Percentiles rank a stretch among this genome's conserved stretches.
phyloP scores from a whole-genome alignment of 2,113 vertebrate species.

The Sciurus niger region DNA sequence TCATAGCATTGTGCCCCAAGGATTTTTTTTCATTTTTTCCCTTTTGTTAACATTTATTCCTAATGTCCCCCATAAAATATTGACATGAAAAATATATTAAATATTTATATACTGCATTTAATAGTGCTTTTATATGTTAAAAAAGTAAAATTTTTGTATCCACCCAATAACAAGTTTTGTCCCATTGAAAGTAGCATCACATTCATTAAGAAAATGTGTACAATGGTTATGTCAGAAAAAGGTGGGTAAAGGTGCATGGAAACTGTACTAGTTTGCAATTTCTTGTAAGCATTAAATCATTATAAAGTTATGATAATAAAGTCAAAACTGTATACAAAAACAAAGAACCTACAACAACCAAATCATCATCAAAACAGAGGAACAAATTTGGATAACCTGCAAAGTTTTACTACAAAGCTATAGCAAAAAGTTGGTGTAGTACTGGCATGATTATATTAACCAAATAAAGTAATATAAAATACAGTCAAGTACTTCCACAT shows the following conservation, averaged over 20 bases:
- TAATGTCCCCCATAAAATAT: background rate
- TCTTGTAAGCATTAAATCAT: background rate
- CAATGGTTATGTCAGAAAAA: background rate
- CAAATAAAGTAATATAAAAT: background rate
- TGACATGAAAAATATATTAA: background rate
- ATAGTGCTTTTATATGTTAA: conserved; percentile 17
- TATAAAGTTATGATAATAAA: background rate
- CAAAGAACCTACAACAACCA: background rate
- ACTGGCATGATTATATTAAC: background rate
- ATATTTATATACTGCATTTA: background rate
- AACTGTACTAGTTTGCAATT: background rate
- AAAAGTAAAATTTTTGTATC: background rate
- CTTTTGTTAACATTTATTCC: background rate
- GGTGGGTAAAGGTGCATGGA: background rate
- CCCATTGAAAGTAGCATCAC: background rate
- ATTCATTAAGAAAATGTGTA: background rate
- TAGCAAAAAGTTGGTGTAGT: background rate
- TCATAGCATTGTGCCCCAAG: background rate
- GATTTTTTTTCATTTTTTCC: background rate
- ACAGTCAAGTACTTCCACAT: background rate
- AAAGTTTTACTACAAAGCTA: background rate
- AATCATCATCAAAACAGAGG: background rate
- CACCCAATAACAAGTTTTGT: background rate
- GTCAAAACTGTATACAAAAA: background rate
- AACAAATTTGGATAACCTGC: background rate